A percentile compares a stretch with the other conserved stretches of the same genome.
Conservation (phyloP, 2,797 vertebrate species). For the Ceyx erithaca region DNA sequence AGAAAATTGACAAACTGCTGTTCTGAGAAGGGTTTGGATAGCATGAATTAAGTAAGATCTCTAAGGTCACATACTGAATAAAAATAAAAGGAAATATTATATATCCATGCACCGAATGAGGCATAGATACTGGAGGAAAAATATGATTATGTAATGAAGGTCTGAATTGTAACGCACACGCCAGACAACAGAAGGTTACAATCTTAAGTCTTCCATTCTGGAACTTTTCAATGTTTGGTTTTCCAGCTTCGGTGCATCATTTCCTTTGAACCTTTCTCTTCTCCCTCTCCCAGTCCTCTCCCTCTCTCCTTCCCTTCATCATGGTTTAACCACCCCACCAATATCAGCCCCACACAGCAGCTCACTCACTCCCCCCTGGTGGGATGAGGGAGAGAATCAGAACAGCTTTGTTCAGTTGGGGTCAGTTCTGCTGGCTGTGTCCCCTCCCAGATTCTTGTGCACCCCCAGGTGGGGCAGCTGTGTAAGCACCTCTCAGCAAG, state of each 20-base stretch:
- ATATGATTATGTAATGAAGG: background rate
- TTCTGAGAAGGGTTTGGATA: background rate
- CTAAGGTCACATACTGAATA: slow-evolving; percentile 23
- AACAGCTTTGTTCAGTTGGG: background rate
- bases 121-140: background rate
- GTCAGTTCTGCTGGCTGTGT: background rate
- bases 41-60: slow-evolving; percentile 21
- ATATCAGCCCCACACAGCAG: background rate
- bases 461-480: background rate
- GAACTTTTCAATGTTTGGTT: background rate
- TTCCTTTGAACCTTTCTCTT: background rate
- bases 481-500: background rate
- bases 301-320: background rate
- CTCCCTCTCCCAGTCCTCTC: too few species aligned
- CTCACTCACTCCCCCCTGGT: background rate
- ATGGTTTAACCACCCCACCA: background rate
- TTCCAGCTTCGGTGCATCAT: background rate
- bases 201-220: background rate
- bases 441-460: background rate
- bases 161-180: background rate
- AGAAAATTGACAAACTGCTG: slow-evolving; percentile 39
- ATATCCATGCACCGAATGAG: background rate
- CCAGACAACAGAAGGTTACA: background rate
- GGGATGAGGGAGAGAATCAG: background rate
- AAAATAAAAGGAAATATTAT: slow-evolving; percentile 1